phyloP scores from a whole-genome alignment of 2,797 vertebrate genomes.

The Enoplosus armatus region DNA sequence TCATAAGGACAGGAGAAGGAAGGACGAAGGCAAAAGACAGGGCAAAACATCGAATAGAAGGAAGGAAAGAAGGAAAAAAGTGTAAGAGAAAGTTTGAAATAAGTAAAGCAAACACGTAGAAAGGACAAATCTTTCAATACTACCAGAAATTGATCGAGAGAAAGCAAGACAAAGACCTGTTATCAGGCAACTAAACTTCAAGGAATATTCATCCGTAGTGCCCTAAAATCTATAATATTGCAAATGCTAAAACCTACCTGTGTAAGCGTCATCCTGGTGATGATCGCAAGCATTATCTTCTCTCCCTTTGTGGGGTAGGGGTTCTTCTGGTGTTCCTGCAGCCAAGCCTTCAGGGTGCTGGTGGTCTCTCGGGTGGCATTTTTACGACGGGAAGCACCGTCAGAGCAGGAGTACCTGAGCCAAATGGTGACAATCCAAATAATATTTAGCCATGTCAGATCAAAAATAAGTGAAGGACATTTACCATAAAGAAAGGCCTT shows the following conservation, averaged over 20 bases:
- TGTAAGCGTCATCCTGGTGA: conserved; percentile 94
- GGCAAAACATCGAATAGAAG: fast-evolving
- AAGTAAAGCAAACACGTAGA: not conserved
- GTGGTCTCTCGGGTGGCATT: conserved; percentile 96
- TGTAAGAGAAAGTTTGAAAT: not conserved
- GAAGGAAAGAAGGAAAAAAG: not conserved
- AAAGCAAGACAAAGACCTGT: not conserved
- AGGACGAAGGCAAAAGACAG: not conserved
- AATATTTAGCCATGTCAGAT: not conserved
- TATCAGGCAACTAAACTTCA: not conserved
- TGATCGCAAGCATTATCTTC: conserved; percentile 93
- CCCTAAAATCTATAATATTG: not conserved
- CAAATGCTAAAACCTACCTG: conserved; percentile 72
- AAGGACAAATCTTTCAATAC: not conserved
- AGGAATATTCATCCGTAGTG: not conserved
- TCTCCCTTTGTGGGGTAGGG: conserved; percentile 92
- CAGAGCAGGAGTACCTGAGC: conserved; percentile 91
- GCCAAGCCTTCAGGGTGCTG: conserved; percentile 91
- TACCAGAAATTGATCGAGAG: not conserved
- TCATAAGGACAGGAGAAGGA: not conserved
- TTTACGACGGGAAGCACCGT: conserved; percentile 92
- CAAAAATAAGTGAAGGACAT: not conserved
- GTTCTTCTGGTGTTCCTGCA: conserved; percentile 92
- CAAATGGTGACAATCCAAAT: not conserved
- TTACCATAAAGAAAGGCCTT: not conserved